These are phyloP conservation scores for Drosophila peninsularis DNA, from an alignment of 2,888 invertebrate species.

Conservation along the genomic window DNA sequence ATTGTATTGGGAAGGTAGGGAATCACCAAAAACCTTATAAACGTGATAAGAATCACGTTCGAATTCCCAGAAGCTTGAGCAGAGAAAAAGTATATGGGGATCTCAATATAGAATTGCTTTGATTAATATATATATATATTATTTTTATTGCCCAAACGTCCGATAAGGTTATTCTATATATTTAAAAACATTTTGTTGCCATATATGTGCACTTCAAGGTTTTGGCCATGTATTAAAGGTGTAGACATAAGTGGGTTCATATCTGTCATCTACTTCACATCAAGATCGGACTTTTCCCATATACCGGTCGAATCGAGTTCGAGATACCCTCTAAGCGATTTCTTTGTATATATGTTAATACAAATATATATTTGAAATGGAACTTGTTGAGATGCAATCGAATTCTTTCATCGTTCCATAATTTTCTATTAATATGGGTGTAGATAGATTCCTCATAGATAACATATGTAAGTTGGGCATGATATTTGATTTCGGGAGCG, in stretches of 20 bases:
- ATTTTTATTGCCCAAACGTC: constrained; percentile 4
- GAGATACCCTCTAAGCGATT: constrained; percentile 25
- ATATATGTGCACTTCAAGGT: constrained; percentile 38
- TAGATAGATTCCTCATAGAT: constrained; percentile 6
- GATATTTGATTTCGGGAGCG: not conserved
- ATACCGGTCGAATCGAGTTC: not conserved
- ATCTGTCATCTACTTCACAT: constrained; percentile 40
- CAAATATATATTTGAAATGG: too few species aligned
- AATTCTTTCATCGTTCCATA: not conserved
- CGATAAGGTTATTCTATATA: constrained; percentile 31
- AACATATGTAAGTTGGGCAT: not conserved
- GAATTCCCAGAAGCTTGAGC: constrained; percentile 25
- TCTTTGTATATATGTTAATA: not conserved
- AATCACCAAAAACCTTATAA: constrained; percentile 28
- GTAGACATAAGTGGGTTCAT: constrained; percentile 11
- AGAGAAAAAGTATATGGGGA: constrained; percentile 9
- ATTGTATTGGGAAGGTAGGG: not conserved
- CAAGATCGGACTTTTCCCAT: constrained; percentile 30
- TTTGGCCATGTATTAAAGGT: constrained; percentile 20
- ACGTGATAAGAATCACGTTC: constrained; percentile 43
- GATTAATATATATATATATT: constrained; percentile 19
- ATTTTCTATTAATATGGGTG: not conserved
- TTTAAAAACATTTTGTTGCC: constrained; percentile 8
- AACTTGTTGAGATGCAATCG: not conserved
- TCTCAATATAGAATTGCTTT: constrained; percentile 21